phyloP scores from a whole-genome alignment of 2,797 vertebrate species.

The Neoniphon sammara region DNA sequence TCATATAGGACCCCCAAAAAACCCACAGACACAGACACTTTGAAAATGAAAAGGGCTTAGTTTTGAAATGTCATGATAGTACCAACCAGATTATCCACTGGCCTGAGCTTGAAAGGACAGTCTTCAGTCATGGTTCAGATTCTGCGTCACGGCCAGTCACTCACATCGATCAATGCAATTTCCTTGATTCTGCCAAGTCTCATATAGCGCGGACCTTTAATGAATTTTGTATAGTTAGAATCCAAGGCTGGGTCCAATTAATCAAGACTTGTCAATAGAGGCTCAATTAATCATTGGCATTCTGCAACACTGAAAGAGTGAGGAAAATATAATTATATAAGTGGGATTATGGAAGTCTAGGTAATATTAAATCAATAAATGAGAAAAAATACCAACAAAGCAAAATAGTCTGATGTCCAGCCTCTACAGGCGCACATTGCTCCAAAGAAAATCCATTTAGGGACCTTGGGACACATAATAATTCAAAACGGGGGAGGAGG shows the following conservation, averaged over 20 bases:
- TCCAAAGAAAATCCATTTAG: constrained; percentile 75
- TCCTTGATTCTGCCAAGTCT: constrained; percentile 7
- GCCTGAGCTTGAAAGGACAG: constrained; percentile 54
- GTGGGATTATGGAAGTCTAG: constrained; percentile 69
- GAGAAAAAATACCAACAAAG: constrained; percentile 55
- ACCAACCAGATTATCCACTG: constrained; percentile 53
- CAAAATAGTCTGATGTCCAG: constrained; percentile 60
- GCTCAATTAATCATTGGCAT: constrained; percentile 68
- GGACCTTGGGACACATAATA: constrained; percentile 71
- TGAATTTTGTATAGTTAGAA: constrained; percentile 47
- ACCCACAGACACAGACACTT: constrained; percentile 23
- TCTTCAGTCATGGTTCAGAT: constrained; percentile 7
- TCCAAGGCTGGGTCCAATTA: constrained; percentile 49
- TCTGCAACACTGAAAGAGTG: constrained; percentile 54
- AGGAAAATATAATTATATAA: constrained; percentile 76
- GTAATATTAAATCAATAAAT: constrained; percentile 80
- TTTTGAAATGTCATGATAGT: constrained; percentile 65
- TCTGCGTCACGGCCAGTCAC: neutral
- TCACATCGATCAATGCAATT: constrained; percentile 53
- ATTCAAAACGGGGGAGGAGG: constrained; percentile 60
- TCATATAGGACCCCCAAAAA: constrained; percentile 41
- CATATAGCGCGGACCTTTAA: constrained; percentile 42
- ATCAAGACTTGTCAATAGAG: constrained; percentile 68
- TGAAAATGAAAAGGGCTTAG: constrained; percentile 28
- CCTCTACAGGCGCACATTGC: constrained; percentile 49